A percentile compares a stretch with the other conserved stretches of the same genome.
These are phyloP conservation scores for Eira barbara DNA, from an alignment of 2,113 vertebrate species.

Conservation along the genomic window DNA sequence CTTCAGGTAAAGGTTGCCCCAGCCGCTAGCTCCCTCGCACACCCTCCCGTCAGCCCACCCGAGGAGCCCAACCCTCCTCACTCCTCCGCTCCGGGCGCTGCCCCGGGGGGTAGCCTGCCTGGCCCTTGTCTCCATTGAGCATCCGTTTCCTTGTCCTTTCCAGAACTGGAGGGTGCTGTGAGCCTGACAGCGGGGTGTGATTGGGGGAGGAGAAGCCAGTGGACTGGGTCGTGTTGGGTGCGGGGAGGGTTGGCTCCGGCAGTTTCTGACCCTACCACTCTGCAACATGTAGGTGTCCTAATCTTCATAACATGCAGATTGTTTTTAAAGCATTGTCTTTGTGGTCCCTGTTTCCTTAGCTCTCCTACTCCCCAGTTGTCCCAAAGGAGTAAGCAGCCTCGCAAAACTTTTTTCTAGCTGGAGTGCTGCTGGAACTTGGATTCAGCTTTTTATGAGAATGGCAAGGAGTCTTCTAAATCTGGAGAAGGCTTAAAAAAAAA, in stretches of 20 bases:
- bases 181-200: slow-evolving; percentile 35
- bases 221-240: not conserved
- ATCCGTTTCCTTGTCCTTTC: not conserved
- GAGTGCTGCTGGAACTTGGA: slow-evolving; percentile 7
- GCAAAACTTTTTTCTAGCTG: no score
- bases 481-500: not conserved
- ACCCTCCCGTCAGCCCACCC: not conserved
- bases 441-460: slow-evolving; percentile 8
- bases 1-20: slow-evolving; percentile 71
- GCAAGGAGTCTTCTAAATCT: not conserved
- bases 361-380: not conserved
- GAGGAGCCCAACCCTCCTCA: not conserved
- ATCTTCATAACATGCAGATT: not conserved
- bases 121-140: not conserved
- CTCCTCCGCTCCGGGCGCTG: not conserved
- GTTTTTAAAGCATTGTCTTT: slow-evolving; percentile 16
- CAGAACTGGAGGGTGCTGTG: not conserved
- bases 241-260: not conserved
- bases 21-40: not conserved
- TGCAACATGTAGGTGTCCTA: not conserved
- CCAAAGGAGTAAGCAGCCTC: not conserved
- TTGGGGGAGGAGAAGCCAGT: slow-evolving; percentile 33
- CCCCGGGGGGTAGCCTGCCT: not conserved
- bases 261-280: not conserved
- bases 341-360: not conserved